These are phyloP conservation scores for Steinernema hermaphroditum DNA, from an alignment of 2,888 invertebrate genomes.

Conservation along the genomic window DNA sequence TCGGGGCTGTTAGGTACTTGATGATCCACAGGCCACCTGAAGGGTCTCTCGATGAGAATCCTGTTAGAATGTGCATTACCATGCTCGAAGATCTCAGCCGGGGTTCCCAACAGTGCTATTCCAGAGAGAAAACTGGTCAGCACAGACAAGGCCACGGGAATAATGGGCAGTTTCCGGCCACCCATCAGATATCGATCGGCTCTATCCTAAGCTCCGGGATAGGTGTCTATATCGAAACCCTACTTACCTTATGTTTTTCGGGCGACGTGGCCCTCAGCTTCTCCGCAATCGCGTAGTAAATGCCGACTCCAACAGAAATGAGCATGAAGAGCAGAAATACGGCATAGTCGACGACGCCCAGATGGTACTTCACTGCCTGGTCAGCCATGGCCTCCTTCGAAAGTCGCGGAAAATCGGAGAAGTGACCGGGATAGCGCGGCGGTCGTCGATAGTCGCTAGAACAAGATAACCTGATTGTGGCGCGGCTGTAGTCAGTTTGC, in stretches of 20 bases:
- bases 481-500: not conserved
- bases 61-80: not conserved
- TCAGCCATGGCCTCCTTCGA: not conserved
- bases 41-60: not conserved
- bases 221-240: not conserved
- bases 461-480: conserved; percentile 1
- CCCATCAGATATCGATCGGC: conserved; percentile 31
- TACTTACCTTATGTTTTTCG: not conserved
- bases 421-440: not conserved
- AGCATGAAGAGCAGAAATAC: conserved; percentile 1
- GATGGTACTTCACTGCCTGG: not conserved
- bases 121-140: conserved; percentile 32
- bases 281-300: conserved; percentile 11
- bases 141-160: conserved; percentile 27
- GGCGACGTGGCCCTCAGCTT: not conserved
- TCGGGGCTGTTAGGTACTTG: conserved; percentile 29
- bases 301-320: conserved; percentile 1
- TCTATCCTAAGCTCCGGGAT: not conserved
- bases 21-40: conserved; percentile 25
- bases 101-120: conserved; percentile 25
- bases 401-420: not conserved
- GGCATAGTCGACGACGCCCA: not conserved
- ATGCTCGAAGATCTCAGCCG: conserved; percentile 30
- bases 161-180: conserved; percentile 27
- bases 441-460: not conserved